Evolutionary conservation across 2,888 invertebrate genomes (phyloP), one percentile per base, ranked within the genome.

Genomic region (Heliconius ethilla): DNA sequence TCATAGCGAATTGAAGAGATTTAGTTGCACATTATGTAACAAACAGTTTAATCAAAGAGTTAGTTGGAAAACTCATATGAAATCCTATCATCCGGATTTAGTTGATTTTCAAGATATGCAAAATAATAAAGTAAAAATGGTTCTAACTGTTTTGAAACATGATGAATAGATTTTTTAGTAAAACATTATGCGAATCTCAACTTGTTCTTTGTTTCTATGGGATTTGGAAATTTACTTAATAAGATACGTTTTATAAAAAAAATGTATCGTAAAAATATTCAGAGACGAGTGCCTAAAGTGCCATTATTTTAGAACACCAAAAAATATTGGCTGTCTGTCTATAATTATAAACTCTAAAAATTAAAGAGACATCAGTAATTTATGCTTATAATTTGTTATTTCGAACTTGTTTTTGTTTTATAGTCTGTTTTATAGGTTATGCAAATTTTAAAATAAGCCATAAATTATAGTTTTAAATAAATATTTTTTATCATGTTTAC

Each of bases 41-140:
- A 93, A 93, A 77, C 90, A 92, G 70, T 94, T 94, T 73, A 92
- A 92, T 76, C 94, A 94, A 72, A 85, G 90, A 79, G 91, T 92
- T n/a, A 92, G 92, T 77, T 93, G 92, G 92, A 91, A 88, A 75
- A 90, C 89, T 0, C 94, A 94, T 79, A 92, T 92, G 90, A 92
- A 90, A 70, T 89, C 90, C 0, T 90, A 92, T 76, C 93, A 94
- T 76, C 93, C 92, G 0, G 91, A 91, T 27, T 80, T 91, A 59
- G 87, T 85, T 18, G 85, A 89, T 18, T 86, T 88, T 78, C 88
- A 87, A 55, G 82, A 86, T n/a, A 86, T 85, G 29, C 87, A 89
- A 78, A 90, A 89, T 78, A 88, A 87, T 80, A 88, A 88, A 82
- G 79, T 88, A 0, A 90, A 90, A 84, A 83, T 87, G 45, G 80